Evolutionary conservation across 2,113 vertebrate species (phyloP).

Genomic region (Sceloporus undulatus): DNA sequence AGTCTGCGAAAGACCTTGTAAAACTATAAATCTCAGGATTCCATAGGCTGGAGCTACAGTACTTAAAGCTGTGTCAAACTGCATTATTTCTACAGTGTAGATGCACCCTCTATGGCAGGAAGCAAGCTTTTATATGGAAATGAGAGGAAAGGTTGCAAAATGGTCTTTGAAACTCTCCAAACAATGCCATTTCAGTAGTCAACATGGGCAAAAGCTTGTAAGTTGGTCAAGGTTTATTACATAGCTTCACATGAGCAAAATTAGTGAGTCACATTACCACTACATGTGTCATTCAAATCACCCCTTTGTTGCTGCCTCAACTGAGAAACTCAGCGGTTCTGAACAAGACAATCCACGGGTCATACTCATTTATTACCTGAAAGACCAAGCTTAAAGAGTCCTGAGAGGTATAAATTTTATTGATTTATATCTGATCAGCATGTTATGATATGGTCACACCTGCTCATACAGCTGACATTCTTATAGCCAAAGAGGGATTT

Average conservation of each 20-base stretch:
- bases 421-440: constrained; percentile 75
- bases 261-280: background rate
- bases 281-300: background rate
- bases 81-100: too few relatives aligned
- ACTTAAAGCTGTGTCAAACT: too few relatives aligned
- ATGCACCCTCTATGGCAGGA: background rate
- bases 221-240: background rate
- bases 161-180: background rate
- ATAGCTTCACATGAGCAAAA: background rate
- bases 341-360: constrained; percentile 47
- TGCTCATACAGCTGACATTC: constrained; percentile 76
- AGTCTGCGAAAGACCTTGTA: too few relatives aligned
- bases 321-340: constrained; percentile 52
- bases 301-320: constrained; percentile 52
- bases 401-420: constrained; percentile 81
- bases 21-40: too few relatives aligned
- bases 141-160: background rate
- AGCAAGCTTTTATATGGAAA: background rate
- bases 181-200: background rate
- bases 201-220: background rate
- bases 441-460: constrained; percentile 76
- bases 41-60: too few relatives aligned
- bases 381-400: constrained; percentile 64
- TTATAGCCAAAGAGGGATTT: constrained; percentile 76
- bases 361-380: constrained; percentile 11